Conservation (phyloP, 2,113 vertebrate species). For the Oxygymnocypris stewartii region DNA sequence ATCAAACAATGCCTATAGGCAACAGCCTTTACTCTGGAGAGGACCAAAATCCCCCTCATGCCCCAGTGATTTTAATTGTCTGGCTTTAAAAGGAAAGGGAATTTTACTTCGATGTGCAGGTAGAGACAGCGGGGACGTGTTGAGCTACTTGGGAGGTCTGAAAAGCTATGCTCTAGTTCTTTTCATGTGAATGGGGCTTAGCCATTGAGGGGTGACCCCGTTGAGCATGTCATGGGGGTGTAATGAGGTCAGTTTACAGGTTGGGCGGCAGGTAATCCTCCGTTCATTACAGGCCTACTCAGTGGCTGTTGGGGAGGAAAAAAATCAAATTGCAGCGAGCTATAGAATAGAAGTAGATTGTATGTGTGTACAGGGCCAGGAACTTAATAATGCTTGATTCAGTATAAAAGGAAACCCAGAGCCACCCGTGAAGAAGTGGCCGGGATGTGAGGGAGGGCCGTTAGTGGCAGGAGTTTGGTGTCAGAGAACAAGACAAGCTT, state of each 20-base stretch:
- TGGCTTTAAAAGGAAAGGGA: conserved; percentile 51
- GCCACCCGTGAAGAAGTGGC: conserved; percentile 78
- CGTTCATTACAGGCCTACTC: conserved; percentile 79
- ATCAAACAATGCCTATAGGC: conserved; percentile 37
- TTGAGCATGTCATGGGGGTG: conserved; percentile 76
- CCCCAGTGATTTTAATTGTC: conserved; percentile 53
- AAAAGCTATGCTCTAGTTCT: conserved; percentile 53
- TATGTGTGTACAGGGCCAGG: conserved; percentile 46
- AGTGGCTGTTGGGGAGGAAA: conserved; percentile 68
- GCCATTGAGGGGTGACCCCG: conserved; percentile 70
- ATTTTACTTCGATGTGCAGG: conserved; percentile 49
- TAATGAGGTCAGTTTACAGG: conserved; percentile 84
- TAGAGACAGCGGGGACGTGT: conserved; percentile 61
- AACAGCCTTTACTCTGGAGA: conserved; percentile 14
- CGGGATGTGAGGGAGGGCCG: conserved; percentile 73
- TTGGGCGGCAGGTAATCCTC: conserved; percentile 76
- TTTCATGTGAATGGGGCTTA: conserved; percentile 62
- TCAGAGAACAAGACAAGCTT: conserved; percentile 78
- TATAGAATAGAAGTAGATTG: conserved; percentile 63
- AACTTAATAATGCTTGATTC: conserved; percentile 82
- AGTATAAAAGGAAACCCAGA: conserved; percentile 78
- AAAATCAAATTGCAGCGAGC: conserved; percentile 38
- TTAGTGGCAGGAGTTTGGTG: conserved; percentile 70
- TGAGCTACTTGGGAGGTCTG: conserved; percentile 63
- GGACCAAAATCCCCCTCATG: conserved; percentile 15